Conservation (phyloP, 2,888 invertebrate genomes). For the Pseudanteris insignis region DNA sequence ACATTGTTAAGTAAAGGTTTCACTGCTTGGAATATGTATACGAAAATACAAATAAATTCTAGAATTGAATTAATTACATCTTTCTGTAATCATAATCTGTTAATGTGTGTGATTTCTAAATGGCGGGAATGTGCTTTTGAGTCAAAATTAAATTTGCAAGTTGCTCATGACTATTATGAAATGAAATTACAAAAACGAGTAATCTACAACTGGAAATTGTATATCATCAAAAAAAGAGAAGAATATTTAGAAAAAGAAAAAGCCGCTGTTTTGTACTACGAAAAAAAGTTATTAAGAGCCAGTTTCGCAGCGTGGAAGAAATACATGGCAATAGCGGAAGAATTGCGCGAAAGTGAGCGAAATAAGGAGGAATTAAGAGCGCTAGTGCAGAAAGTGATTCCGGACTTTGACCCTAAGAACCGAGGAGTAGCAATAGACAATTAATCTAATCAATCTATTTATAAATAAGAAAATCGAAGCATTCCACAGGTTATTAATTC, state of each 20-base stretch:
- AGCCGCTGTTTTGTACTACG: slow-evolving; percentile 47
- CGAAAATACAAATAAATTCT: slow-evolving; percentile 33
- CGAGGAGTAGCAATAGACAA: slow-evolving; percentile 28
- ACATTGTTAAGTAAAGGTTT: too few species aligned
- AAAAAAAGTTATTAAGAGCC: slow-evolving; percentile 47
- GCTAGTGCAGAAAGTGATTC: slow-evolving; percentile 58
- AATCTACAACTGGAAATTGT: slow-evolving; percentile 69
- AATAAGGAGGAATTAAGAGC: slow-evolving; percentile 57
- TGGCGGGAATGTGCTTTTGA: slow-evolving; percentile 50
- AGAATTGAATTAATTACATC: slow-evolving; percentile 49
- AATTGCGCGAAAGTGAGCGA: slow-evolving; percentile 56
- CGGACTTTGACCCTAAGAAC: slow-evolving; percentile 57
- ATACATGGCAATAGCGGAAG: slow-evolving; percentile 52
- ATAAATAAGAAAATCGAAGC: slow-evolving; percentile 1
- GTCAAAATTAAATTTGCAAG: slow-evolving; percentile 70
- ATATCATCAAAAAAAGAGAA: slow-evolving; percentile 65
- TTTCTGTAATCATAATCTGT: slow-evolving; percentile 51
- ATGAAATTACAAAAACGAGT: slow-evolving; percentile 70
- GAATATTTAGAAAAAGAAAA: slow-evolving; percentile 45
- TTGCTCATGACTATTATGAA: slow-evolving; percentile 78
- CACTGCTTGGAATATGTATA: too few species aligned
- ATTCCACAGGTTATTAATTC: slow-evolving; percentile 18
- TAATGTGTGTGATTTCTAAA: slow-evolving; percentile 46
- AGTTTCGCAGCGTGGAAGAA: slow-evolving; percentile 55
- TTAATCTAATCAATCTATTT: slow-evolving; percentile 18